Conservation (phyloP, 2,113 vertebrate species). For the Corythaixoides concolor region DNA sequence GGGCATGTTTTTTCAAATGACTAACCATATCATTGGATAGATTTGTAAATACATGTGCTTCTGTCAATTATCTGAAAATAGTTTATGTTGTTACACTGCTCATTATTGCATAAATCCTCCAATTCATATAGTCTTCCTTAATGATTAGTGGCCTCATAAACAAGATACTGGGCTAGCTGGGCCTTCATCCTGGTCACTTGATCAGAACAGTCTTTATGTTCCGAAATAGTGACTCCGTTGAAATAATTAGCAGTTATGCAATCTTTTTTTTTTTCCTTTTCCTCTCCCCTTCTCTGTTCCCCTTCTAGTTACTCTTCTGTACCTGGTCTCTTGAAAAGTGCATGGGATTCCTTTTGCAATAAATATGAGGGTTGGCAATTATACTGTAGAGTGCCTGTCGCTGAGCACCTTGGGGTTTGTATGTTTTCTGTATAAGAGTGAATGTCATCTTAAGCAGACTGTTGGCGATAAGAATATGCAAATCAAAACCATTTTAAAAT, state of each 20-base stretch:
- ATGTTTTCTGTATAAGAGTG: background rate
- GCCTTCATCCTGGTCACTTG: background rate
- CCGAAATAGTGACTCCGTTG: background rate
- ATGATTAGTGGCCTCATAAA: background rate
- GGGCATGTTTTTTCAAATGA: background rate
- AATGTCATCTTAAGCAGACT: background rate
- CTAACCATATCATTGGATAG: background rate
- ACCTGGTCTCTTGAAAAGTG: background rate
- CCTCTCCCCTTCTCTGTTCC: background rate
- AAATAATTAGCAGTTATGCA: background rate
- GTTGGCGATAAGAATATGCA: background rate
- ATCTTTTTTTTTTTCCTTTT: too few species aligned
- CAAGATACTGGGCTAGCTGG: background rate
- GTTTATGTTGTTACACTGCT: background rate
- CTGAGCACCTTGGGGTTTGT: background rate
- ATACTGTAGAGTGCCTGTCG: background rate
- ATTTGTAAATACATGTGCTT: background rate
- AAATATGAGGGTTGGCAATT: background rate
- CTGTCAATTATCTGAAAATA: background rate
- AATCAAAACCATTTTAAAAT: background rate
- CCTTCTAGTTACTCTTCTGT: background rate
- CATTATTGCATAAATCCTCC: background rate
- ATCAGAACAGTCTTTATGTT: background rate
- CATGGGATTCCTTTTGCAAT: background rate
- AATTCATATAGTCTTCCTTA: background rate